Evolutionary conservation across 2,888 invertebrate genomes (phyloP), one percentile per base, ranked within the genome.

Genomic region (Dryadula phaetusa): DNA sequence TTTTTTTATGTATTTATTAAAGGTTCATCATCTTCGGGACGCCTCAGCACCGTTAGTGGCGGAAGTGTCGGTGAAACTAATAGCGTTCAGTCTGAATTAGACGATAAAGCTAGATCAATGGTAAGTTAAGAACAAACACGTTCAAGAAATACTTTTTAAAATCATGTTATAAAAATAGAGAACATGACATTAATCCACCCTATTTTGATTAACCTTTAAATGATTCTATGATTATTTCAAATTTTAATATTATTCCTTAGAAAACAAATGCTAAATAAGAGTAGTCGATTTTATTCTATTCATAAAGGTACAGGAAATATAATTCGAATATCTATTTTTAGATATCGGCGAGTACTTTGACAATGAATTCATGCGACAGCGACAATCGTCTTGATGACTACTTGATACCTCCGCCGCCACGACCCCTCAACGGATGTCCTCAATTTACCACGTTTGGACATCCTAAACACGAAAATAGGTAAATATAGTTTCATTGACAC

Each of bases 1-100:
- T 37, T 37, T 8, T 40, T 42, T 28, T 62, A 66, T 54, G 18
- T 65, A 64, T 66, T 69, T 60, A 37, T 52, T 7, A 42, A 69
- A 95, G 95, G 95, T 82, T 96, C 96, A 0, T 97, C 97, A 0
- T 97, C 97, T 0, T 97, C 97, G 0, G 97, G 97, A 0, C 94
- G 97, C 12, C 94, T 97, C 82, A 97, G 97, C 77, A 97, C 96
- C 2, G 96, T 96, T 10, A 97, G 97, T 76, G 96, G 96, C 3
- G 95, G 95, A 37, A 97, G 97, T 76, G 93, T 96, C 0, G 96
- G 96, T 0, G 97, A 97, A 77, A 89, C 92, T 2, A 97, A 96
- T 79, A 97, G 97, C 64, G 96, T 97, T 0, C 97, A 97, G 80
- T 97, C 97, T 0, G 97, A 97, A 82, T 95, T 95, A 63, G 97